Conservation (phyloP, 2,113 vertebrate species). For the Atrichornis clamosus region DNA sequence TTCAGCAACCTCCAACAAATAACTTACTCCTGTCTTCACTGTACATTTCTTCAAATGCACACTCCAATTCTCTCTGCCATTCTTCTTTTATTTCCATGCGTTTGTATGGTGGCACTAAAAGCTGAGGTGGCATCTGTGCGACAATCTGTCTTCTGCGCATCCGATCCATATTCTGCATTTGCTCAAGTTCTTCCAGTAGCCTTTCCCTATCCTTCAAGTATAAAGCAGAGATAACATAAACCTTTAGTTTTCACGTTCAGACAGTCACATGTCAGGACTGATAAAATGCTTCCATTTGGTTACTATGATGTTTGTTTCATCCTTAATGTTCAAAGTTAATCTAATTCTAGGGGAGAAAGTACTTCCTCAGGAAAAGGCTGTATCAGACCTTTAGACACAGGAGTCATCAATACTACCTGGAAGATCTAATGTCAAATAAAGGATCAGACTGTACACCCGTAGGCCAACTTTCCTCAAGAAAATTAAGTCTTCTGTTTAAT, state of each 20-base stretch:
- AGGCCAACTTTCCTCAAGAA: background rate
- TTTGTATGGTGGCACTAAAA: slow-evolving; percentile 80
- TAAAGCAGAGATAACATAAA: background rate
- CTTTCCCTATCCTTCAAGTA: slow-evolving; percentile 79
- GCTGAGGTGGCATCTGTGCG: slow-evolving; percentile 79
- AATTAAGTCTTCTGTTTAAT: background rate
- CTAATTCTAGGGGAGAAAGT: background rate
- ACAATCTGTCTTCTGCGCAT: slow-evolving; percentile 79
- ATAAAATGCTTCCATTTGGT: background rate
- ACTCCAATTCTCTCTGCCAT: slow-evolving; percentile 88
- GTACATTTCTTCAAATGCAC: slow-evolving; percentile 92
- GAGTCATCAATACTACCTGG: background rate
- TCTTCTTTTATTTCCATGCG: slow-evolving; percentile 81
- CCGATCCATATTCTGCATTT: slow-evolving; percentile 85
- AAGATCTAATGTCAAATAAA: background rate
- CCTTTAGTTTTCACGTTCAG: background rate
- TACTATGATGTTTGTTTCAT: background rate
- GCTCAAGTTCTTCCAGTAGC: slow-evolving; percentile 84
- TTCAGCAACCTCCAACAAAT: background rate
- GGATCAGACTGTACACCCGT: background rate
- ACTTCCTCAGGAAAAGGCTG: background rate
- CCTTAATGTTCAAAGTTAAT: background rate
- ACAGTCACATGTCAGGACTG: background rate
- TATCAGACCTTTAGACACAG: background rate
- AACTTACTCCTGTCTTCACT: slow-evolving; percentile 82